Percentiles rank a stretch among this genome's conserved stretches.
Conservation (phyloP, 2,888 invertebrate species). For the Tubulanus polymorphus region DNA sequence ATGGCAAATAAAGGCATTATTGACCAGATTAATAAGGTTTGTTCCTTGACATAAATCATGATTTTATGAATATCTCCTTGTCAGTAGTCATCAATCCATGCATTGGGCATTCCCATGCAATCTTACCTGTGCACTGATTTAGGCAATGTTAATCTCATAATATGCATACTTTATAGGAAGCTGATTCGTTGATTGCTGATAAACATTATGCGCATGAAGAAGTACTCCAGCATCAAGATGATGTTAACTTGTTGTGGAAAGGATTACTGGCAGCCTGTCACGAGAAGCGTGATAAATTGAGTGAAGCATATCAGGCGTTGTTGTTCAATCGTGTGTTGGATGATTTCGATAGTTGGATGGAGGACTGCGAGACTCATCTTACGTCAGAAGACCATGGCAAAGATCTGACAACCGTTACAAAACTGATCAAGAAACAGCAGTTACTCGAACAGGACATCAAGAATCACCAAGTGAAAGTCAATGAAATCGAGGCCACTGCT, state of each 20-base stretch:
- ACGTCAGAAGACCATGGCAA: conserved; percentile 77
- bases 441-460: conserved; percentile 81
- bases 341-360: conserved; percentile 91
- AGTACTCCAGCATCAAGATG: conserved; percentile 76
- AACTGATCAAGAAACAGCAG: conserved; percentile 63
- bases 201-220: conserved; percentile 87
- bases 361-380: conserved; percentile 76
- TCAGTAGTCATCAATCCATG: too few relatives aligned
- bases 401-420: conserved; percentile 80
- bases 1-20: conserved; percentile 83
- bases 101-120: too few relatives aligned
- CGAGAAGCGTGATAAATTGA: conserved; percentile 76
- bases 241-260: conserved; percentile 82
- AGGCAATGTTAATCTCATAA: background rate
- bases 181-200: conserved; percentile 60
- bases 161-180: conserved; percentile 34
- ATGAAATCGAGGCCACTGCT: conserved; percentile 67
- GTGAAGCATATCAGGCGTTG: conserved; percentile 87
- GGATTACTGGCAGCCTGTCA: conserved; percentile 77
- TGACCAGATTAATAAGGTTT: conserved; percentile 72
- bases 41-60: too few relatives aligned
- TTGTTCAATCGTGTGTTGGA: conserved; percentile 83
- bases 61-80: too few relatives aligned
- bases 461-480: conserved; percentile 76
- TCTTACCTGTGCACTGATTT: too few relatives aligned